Base-by-base conservation (phyloP, 2,888 invertebrate species). In the Drosophila nr. perissopoda region DNA sequence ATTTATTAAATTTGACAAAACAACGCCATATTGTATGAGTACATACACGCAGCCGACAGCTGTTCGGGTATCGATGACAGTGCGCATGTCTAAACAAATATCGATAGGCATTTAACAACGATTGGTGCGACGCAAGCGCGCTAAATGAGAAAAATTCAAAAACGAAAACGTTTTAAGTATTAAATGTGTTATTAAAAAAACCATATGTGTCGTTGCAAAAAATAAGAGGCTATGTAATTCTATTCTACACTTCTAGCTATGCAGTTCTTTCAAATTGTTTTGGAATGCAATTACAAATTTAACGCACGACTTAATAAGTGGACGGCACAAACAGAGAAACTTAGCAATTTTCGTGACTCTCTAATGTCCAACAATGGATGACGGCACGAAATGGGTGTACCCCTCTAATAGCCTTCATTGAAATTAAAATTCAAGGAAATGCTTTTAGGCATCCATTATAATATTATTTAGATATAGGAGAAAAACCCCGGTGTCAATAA, bases 21-120 rank as follows among this genome's bases (percentile, higher is more conserved):
- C 70, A 81, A 70, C 79, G 85, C 85, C 85, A 85, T 85, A 82
- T 85, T 85, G 88, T 65, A 83, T 89, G 86, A 76, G 81, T 88
- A 79, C 68, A 83, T 71, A 83, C 83, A 89, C 79, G 60, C 67
- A 66, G 46, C 49, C 40, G 10, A 60, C 86, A 82, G 90, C 83
- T 86, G 89, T 76, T 59, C 4, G 29, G 53, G 66, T 60, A 85
- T 75, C 85, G 88, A 82, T 77, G 75, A 46, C 42, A 13, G n/a
- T 76, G 81, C 81, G 83, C 81, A 81, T 83, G 83, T 57, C 66
- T 48, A 54, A 10, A 16, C 10, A 31, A 21, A 76, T 59, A 78
- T 78, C 78, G 78, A 81, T 76, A 70, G 10, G 6, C 42, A 56
- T 58, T 57, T 57, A 80, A 2, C 8, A 13, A 4, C n/a, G 7